Conservation (phyloP, 1,140 invertebrate genomes). For the Manduca sexta region DNA sequence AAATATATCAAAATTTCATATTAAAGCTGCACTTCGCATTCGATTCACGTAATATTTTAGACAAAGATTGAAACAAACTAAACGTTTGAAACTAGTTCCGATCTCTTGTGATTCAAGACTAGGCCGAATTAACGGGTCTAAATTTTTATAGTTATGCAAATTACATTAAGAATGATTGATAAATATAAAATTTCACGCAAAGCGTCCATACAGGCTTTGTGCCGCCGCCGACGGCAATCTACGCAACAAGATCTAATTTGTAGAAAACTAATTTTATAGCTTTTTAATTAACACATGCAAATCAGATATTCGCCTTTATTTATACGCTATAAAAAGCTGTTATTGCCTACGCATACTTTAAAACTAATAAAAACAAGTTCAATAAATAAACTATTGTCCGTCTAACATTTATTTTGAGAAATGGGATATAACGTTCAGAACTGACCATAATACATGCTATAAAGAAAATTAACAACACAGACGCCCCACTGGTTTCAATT, state of each 20-base stretch:
- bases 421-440: slow-evolving; percentile 62
- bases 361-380: slow-evolving; percentile 59
- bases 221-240: background rate
- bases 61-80: no score
- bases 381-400: slow-evolving; percentile 58
- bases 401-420: slow-evolving; percentile 60
- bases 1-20: no score
- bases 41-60: no score
- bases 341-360: slow-evolving; percentile 11
- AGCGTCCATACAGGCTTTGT: background rate
- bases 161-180: background rate
- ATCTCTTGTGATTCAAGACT: no score
- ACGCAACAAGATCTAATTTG: background rate
- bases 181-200: background rate
- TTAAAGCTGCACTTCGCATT: no score
- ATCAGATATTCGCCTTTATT: slow-evolving; percentile 4
- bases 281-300: slow-evolving; percentile 17
- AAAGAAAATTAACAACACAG: slow-evolving; percentile 73
- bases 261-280: slow-evolving; percentile 3
- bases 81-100: no score
- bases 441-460: slow-evolving; percentile 67
- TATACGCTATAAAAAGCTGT: background rate
- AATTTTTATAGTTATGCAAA: slow-evolving; percentile 4
- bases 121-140: no score
- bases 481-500: slow-evolving; percentile 68